Base-by-base conservation (phyloP, 2,888 invertebrate species). In the Diaphora mendica region DNA sequence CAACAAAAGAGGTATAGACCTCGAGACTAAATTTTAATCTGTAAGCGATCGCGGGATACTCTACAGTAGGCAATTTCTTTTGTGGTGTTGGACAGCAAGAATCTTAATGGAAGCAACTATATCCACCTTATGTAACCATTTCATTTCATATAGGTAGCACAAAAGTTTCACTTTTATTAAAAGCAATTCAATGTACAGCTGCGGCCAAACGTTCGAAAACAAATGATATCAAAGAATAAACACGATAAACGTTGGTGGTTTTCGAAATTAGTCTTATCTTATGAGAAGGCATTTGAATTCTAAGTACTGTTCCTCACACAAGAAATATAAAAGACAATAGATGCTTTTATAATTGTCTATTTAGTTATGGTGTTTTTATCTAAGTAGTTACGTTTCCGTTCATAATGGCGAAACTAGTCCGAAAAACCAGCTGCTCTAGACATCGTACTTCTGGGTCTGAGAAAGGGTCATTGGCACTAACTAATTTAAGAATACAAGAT, bases 61-160 rank as follows among this genome's bases (percentile, higher is more conserved):
- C 78, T 71, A 65, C 77, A 79, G 76, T 69, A 75, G 68, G 70
- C 77, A 77, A 80, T 85, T 75, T 78, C 70, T 77, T 80, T 80
- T 78, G 68, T 77, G 71, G 71, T 71, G 73, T 70, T 75, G 65
- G 62, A 72, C 65, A 73, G 66, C 65, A 55, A 17, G 17, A 59
- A n/a, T 59, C 70, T 71, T 74, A 72, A 51, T 62, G 68, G 44
- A 20, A 48, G 44, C 73, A 79, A 79, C 71, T 73, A 68, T 51
- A 80, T 84, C 71, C 66, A 72, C 48, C 66, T 74, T 77, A 78
- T 68, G 66, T 79, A 80, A 77, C 76, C 23, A 39, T 73, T 72
- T 72, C 70, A 64, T 68, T 74, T 77, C 30, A 59, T 33, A 72
- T 59, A n/a, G n/a, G n/a, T n/a, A 35, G 44, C 65, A 51, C 30